A percentile compares a stretch with the other conserved stretches of the same genome.
These are phyloP conservation scores for Lutraria lutraria DNA, from an alignment of 2,888 invertebrate species.

Conservation along the genomic window DNA sequence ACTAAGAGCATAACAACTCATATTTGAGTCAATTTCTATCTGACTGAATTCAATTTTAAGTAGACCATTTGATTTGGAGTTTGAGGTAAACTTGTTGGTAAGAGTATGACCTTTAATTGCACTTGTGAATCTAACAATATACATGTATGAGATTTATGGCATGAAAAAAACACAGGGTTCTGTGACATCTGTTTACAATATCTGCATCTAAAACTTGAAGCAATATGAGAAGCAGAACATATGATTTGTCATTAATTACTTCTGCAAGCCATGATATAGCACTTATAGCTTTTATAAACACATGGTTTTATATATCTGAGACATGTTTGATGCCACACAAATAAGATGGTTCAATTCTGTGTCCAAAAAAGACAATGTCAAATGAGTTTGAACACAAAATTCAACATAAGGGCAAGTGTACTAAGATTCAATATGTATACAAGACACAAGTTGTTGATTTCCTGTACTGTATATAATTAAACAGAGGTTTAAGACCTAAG, in stretches of 20 bases:
- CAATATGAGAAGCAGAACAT: background rate
- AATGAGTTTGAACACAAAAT: background rate
- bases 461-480: background rate
- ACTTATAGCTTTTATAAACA: too few relatives aligned
- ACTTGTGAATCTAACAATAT: conserved; percentile 26
- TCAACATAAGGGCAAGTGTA: background rate
- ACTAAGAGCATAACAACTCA: too few relatives aligned
- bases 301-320: background rate
- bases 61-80: background rate
- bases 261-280: too few relatives aligned
- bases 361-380: background rate
- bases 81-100: conserved; percentile 21
- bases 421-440: background rate
- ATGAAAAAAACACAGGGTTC: background rate
- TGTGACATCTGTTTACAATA: background rate
- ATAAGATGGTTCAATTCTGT: background rate
- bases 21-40: too few relatives aligned
- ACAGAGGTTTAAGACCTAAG: too few relatives aligned
- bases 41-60: background rate
- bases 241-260: too few relatives aligned
- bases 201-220: background rate
- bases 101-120: conserved; percentile 36
- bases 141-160: background rate
- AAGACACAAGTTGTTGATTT: background rate
- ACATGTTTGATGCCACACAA: background rate